Evolutionary conservation across 2,888 invertebrate species (phyloP), one percentile per base, ranked within the genome.

Genomic region (Dysmachus trigonus): DNA sequence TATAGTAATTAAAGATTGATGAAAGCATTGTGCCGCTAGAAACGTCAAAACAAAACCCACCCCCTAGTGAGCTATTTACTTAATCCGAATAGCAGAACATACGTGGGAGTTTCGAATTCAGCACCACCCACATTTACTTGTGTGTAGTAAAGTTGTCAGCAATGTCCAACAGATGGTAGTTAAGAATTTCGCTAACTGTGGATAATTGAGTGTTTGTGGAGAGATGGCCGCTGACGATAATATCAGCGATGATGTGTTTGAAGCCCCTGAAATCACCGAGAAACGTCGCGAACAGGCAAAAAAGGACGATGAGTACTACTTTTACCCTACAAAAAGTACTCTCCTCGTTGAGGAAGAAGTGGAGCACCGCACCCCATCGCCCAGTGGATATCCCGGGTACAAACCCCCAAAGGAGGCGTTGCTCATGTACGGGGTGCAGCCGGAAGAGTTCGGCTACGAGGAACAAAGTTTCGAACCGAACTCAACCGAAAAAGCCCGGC

Each of bases 211-310:
- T 30, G 47, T 82, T 71, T 51, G 82, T 13, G 15, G 6, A 41
- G 87, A 87, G 89, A 93, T 94, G 93, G 93, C 93, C 77, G 94
- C 94, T 72, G 96, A 96, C 89, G 96, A 96, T 92, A 96, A 95
- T 89, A 95, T 96, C 94, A 96, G 96, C 90, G 96, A 97, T 91
- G 96, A 97, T 91, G 97, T 96, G 82, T 97, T 97, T 90, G 96
- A 96, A 90, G 94, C 95, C 71, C 92, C 93, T 35, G 94, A 93
- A 88, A 91, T 92, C 53, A 92, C 92, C 30, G 90, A 90, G 74
- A 89, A 90, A 31, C 90, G 92, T 86, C 89, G 90, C 35, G 90
- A 31, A 41, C 83, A 91, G 83, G 91, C 91, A 81, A 87, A 90
- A 38, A 90, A 89, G n/a, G 90, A 89, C 18, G 89, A 88, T 85